Evolutionary conservation across 2,888 invertebrate genomes (phyloP).

Genomic region (Lithophane socia): DNA sequence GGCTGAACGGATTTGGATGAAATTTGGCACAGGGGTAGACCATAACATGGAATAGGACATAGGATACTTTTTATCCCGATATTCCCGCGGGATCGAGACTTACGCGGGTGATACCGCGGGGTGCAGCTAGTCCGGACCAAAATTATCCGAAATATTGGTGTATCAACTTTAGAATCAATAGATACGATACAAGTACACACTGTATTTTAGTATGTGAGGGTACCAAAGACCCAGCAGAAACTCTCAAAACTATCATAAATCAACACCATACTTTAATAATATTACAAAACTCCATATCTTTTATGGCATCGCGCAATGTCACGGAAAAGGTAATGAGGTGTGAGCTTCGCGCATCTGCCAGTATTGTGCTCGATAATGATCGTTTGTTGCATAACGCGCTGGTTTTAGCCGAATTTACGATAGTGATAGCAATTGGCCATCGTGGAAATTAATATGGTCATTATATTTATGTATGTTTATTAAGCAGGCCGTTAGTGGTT

Average conservation of each 20-base stretch:
- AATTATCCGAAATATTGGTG: not conserved
- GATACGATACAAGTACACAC: conserved; percentile 1
- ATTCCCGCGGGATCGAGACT: too few species aligned
- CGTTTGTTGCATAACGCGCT: conserved; percentile 75
- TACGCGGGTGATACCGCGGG: too few species aligned
- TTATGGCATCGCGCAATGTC: conserved; percentile 87
- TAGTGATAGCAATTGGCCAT: conserved; percentile 60
- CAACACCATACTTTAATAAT: conserved; percentile 75
- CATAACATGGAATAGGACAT: too few species aligned
- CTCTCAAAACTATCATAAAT: conserved; percentile 70
- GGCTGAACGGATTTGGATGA: too few species aligned
- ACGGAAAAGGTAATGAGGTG: conserved; percentile 89
- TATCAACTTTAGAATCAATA: conserved; percentile 10
- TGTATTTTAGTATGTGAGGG: not conserved
- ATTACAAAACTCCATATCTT: conserved; percentile 85
- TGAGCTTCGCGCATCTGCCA: conserved; percentile 85
- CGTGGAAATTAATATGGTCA: conserved; percentile 56
- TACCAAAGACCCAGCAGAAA: conserved; percentile 18
- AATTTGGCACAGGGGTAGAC: too few species aligned
- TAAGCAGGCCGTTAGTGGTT: conserved; percentile 51
- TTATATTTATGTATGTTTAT: conserved; percentile 56
- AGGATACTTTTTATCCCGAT: too few species aligned
- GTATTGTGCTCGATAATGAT: conserved; percentile 78
- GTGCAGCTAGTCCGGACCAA: not conserved
- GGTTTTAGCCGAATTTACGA: conserved; percentile 72